Conservation (phyloP, 2,797 vertebrate genomes). For the Cyprinodon diabolis region DNA sequence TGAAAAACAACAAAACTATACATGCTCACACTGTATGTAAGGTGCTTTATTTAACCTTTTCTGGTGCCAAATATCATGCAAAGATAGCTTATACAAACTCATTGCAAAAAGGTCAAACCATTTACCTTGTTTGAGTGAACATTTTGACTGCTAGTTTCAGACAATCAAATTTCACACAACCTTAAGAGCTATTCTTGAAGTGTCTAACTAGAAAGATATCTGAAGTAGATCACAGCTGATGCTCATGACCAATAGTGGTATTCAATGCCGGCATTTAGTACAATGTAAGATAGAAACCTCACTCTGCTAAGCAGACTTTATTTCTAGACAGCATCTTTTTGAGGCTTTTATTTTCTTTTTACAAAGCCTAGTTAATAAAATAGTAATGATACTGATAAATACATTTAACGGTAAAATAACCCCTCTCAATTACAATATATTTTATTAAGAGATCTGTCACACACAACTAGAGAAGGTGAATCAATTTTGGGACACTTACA, state of each 20-base stretch:
- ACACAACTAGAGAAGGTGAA: not conserved
- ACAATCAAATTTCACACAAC: not conserved
- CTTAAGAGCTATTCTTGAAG: not conserved
- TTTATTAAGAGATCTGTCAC: not conserved
- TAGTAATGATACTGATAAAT: not conserved
- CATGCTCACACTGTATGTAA: too few species aligned
- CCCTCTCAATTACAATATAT: not conserved
- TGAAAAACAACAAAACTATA: too few species aligned
- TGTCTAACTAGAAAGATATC: not conserved
- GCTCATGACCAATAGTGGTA: not conserved
- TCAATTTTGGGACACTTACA: not conserved
- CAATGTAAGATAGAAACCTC: not conserved
- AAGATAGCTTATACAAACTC: too few species aligned
- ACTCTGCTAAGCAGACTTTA: too few species aligned
- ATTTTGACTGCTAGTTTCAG: not conserved
- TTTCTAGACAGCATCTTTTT: not conserved
- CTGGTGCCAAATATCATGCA: too few species aligned
- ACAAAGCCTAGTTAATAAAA: not conserved
- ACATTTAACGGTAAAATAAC: not conserved
- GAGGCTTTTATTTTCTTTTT: not conserved
- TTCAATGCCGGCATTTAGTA: not conserved
- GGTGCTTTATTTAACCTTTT: too few species aligned
- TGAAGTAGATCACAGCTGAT: not conserved
- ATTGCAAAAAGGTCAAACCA: too few species aligned
- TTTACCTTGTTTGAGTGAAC: too few species aligned